Evolutionary conservation across 2,797 vertebrate species (phyloP).

Genomic region (Lepus oiostolus): DNA sequence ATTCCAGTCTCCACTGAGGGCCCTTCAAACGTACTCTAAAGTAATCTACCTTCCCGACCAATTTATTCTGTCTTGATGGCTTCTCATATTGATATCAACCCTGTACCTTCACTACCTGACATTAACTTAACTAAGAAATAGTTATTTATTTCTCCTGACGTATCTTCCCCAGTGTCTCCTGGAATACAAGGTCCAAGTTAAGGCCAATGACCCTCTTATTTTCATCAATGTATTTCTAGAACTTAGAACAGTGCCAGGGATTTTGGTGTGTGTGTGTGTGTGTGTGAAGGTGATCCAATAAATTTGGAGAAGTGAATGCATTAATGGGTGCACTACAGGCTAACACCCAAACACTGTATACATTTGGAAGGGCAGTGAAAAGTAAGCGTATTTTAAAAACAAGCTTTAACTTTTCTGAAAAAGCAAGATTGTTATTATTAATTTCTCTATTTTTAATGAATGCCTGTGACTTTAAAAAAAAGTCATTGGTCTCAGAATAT

Average conservation of each 20-base stretch:
- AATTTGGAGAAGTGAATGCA: not conserved
- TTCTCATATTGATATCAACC: too few species aligned
- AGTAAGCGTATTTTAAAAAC: not conserved
- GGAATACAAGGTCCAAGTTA: fast-evolving
- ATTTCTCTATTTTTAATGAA: not conserved
- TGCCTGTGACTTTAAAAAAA: not conserved
- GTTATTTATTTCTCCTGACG: not conserved
- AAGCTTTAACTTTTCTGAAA: not conserved
- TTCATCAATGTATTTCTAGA: not conserved
- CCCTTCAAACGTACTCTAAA: not conserved
- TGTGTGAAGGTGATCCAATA: too few species aligned
- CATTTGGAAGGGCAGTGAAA: not conserved
- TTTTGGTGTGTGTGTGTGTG: too few species aligned
- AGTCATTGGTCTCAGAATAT: not conserved
- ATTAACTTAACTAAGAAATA: not conserved
- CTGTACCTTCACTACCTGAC: fast-evolving
- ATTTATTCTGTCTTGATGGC: not conserved
- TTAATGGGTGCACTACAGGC: not conserved
- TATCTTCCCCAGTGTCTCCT: too few species aligned
- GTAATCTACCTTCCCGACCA: not conserved
- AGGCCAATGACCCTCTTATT: not conserved
- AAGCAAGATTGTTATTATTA: not conserved
- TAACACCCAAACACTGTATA: not conserved
- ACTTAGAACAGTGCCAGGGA: not conserved
- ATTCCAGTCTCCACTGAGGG: not conserved